A percentile compares a stretch with the other conserved stretches of the same genome.
Conservation (phyloP, 2,888 invertebrate species). For the Pycnomerus fuliginosus region DNA sequence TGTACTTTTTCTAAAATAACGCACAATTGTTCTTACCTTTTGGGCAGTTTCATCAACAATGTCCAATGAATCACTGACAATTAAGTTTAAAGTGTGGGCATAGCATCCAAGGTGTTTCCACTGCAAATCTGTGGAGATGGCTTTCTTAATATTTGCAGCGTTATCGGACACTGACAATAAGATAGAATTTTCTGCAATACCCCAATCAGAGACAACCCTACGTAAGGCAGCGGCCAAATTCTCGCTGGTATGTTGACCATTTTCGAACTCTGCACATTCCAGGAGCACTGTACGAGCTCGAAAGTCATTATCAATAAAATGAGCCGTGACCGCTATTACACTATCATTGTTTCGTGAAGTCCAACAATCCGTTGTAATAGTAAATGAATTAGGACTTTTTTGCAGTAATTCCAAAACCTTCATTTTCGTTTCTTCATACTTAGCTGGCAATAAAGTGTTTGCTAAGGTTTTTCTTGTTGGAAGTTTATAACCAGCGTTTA, state of each 20-base stretch:
- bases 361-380: conserved; percentile 39
- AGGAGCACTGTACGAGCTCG: conserved; percentile 25
- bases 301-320: conserved; percentile 13
- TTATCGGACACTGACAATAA: conserved; percentile 33
- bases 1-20: conserved; percentile 22
- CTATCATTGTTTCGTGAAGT: conserved; percentile 38
- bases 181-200: conserved; percentile 27
- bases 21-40: conserved; percentile 26
- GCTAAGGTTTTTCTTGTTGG: conserved; percentile 16
- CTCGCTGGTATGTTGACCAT: conserved; percentile 27
- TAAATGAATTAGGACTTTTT: conserved; percentile 17
- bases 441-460: conserved; percentile 8
- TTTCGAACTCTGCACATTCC: conserved; percentile 25
- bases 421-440: conserved; percentile 11
- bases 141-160: conserved; percentile 35
- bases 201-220: conserved; percentile 22
- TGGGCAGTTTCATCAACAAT: conserved; percentile 11
- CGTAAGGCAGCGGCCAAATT: conserved; percentile 24
- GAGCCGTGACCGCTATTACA: conserved; percentile 37
- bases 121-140: conserved; percentile 25
- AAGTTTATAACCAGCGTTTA: conserved; percentile 19
- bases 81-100: conserved; percentile 37
- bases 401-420: conserved; percentile 25
- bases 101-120: conserved; percentile 36
- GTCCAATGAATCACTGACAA: conserved; percentile 31